phyloP scores from a whole-genome alignment of 2,797 vertebrate genomes.

The Malacoctenus gilli region DNA sequence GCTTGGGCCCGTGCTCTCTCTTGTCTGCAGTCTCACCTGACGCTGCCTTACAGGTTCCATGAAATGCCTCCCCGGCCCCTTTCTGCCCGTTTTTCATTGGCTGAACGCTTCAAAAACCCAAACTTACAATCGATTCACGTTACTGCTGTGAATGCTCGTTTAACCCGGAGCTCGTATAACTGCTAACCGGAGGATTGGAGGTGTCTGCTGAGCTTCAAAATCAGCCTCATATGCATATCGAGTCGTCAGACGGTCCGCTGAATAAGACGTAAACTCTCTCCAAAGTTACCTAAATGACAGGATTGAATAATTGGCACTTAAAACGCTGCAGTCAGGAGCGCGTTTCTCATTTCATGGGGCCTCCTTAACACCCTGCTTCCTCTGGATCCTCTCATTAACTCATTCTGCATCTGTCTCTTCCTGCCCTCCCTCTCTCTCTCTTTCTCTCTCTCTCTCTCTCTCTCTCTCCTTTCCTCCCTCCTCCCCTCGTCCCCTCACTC shows the following conservation, averaged over 20 bases:
- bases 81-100: constrained; percentile 11
- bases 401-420: constrained; percentile 81
- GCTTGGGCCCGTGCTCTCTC: constrained; percentile 72
- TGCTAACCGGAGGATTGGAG: background rate
- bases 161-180: too few relatives aligned
- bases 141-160: constrained; percentile 13
- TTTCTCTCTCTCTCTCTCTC: constrained; percentile 69
- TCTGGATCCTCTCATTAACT: constrained; percentile 81
- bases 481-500: constrained; percentile 69
- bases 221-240: background rate
- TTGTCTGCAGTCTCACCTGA: constrained; percentile 72
- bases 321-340: background rate
- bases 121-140: constrained; percentile 10
- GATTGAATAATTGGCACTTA: background rate
- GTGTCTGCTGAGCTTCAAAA: background rate
- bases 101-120: background rate
- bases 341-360: constrained; percentile 71
- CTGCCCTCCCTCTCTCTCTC: constrained; percentile 73
- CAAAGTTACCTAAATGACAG: background rate
- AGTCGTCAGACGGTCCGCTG: background rate
- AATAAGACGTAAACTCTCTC: background rate
- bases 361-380: constrained; percentile 79
- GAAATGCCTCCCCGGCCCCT: constrained; percentile 56
- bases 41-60: constrained; percentile 75
- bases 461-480: constrained; percentile 68